These are phyloP conservation scores for Sus cebifrons DNA, from an alignment of 2,797 vertebrate genomes.

Conservation along the genomic window DNA sequence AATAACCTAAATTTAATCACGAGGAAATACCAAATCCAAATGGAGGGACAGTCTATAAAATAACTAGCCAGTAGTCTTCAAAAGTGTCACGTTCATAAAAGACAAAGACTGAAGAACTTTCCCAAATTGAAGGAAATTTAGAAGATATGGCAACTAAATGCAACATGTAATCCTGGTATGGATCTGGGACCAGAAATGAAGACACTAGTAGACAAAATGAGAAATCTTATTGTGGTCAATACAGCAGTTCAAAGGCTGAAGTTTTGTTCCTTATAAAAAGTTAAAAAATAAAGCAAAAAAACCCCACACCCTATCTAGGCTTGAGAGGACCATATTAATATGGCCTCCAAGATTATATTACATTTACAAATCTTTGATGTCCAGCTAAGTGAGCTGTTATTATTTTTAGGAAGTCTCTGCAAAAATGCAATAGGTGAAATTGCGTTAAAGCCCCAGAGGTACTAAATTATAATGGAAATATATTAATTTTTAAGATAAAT, in stretches of 20 bases:
- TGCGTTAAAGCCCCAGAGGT: not conserved
- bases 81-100: slow-evolving; percentile 35
- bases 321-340: slow-evolving; percentile 35
- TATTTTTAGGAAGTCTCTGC: not conserved
- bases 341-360: not conserved
- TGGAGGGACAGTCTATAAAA: not conserved
- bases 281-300: slow-evolving; percentile 40
- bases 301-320: not conserved
- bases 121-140: not conserved
- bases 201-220: not conserved
- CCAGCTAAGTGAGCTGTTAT: not conserved
- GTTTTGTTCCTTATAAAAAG: slow-evolving; percentile 22
- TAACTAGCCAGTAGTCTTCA: not conserved
- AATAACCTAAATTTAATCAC: not conserved
- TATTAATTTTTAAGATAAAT: slow-evolving; percentile 59
- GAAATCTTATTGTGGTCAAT: slow-evolving; percentile 18
- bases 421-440: slow-evolving; percentile 37
- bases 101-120: not conserved
- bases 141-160: not conserved
- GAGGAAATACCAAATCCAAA: not conserved
- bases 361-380: slow-evolving; percentile 37
- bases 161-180: not conserved
- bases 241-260: slow-evolving; percentile 28
- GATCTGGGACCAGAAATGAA: slow-evolving; percentile 15
- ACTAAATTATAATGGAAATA: not conserved